Evolutionary conservation across 1,140 invertebrate species (phyloP), one percentile per base, ranked within the genome.

Genomic region (Meloidogyne floridensis): DNA sequence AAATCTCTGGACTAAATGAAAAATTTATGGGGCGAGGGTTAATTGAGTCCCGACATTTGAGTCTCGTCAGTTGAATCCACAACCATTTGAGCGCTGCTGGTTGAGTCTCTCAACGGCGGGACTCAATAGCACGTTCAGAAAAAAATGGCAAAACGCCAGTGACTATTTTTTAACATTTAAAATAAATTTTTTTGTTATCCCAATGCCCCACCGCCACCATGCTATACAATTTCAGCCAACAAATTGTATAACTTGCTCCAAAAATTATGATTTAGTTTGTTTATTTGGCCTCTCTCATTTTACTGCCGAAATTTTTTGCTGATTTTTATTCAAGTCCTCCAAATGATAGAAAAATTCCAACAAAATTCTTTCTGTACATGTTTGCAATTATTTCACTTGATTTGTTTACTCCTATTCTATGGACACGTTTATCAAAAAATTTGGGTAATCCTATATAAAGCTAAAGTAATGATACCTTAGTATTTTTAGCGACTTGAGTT

Each of bases 361-460:
- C 59, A 65, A 65, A 65, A 65, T 65, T n/a, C 2, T 65, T 65
- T 65, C n/a, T 65, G n/a, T 65, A 65, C 59, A 65, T 74, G 72
- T 54, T 54, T 74, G 43, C 72, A 74, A 54, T 47, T 54, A 54
- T 47, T 54, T 5, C 77, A 79, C 10, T 10, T 79, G 18, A 1
- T 79, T 47, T 79, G 77, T 79, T 72, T 79, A 11, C 20, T 79
- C 20, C 8, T 72, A 54, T 79, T 79, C 65, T 79, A 79, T 53
- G 77, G 59, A 32, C 43, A 71, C 32, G 77, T 72, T 20, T 71
- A 79, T 79, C 43, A 79, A 20, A 69, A 72, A 13, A 79, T 79
- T 42, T 79, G 59, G 77, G 77, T 79, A 43, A 11, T 53, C 6
- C 13, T 54, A 8, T 43, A 65, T 18, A 8, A 7, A 75, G 10